These are phyloP conservation scores for Zeugodacus cucurbitae DNA, from an alignment of 1,140 invertebrate genomes.

Conservation along the genomic window DNA sequence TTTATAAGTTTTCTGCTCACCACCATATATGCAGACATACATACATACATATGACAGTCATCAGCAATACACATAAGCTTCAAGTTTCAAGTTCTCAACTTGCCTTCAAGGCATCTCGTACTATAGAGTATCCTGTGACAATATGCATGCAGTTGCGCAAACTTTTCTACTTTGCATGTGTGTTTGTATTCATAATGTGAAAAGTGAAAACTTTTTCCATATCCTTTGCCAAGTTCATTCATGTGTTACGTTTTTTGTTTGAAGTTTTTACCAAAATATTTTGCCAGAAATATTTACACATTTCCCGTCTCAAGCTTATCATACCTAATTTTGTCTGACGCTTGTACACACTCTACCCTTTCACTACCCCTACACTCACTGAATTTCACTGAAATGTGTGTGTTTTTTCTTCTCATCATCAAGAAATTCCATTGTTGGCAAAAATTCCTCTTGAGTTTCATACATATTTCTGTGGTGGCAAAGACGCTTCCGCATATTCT, in stretches of 20 bases:
- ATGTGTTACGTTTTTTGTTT: conserved; percentile 9
- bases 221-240: conserved; percentile 34
- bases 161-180: neutral
- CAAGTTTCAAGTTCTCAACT: neutral
- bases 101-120: neutral
- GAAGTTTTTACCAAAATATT: conserved; percentile 30
- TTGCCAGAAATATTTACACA: conserved; percentile 34
- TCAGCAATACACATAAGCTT: neutral
- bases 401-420: neutral
- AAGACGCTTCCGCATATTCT: neutral
- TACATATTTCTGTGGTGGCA: neutral
- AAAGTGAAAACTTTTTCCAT: conserved; percentile 37
- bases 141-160: neutral
- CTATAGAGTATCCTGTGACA: neutral
- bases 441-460: neutral
- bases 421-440: conserved; percentile 22
- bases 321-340: neutral
- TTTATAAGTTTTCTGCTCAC: neutral
- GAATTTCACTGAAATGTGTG: neutral
- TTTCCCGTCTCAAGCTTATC: conserved; percentile 1
- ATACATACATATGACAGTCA: neutral
- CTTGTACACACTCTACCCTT: no score
- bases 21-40: neutral
- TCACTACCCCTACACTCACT: neutral
- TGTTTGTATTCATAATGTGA: neutral